Conservation (phyloP, 2,113 vertebrate species). For the Bettongia penicillata region DNA sequence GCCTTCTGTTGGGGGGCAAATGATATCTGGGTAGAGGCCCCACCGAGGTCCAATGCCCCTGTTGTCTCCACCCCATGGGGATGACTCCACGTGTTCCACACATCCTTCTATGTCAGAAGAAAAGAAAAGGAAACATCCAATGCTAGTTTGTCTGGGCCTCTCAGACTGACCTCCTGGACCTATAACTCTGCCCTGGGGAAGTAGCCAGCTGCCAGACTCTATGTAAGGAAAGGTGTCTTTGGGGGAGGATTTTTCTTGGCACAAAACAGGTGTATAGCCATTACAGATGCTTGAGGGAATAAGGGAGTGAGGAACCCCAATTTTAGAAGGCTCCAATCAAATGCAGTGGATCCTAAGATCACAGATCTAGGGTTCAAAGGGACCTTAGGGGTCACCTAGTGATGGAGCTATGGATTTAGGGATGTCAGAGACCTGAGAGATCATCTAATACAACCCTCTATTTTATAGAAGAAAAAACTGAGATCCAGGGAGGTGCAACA, state of each 20-base stretch:
- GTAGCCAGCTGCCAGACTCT: not conserved
- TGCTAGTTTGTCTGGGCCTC: not conserved
- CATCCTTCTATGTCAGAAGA: constrained; percentile 85
- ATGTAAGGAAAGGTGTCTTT: not conserved
- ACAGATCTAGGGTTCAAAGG: not conserved
- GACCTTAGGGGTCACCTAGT: not conserved
- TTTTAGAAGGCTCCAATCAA: not conserved
- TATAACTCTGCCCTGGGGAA: not conserved
- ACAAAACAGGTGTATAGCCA: not conserved
- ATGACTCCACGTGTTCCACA: constrained; percentile 89
- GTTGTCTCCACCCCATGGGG: constrained; percentile 87
- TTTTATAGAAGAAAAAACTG: not conserved
- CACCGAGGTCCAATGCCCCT: constrained; percentile 95
- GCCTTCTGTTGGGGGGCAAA: constrained; percentile 81
- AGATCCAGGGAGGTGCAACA: not conserved
- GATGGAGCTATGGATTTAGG: not conserved
- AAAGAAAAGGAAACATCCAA: constrained; percentile 30
- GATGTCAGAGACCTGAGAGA: not conserved
- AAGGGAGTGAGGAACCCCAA: not conserved
- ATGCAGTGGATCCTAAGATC: not conserved
- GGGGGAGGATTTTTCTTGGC: not conserved
- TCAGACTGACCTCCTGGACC: constrained; percentile 10
- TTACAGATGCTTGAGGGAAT: not conserved
- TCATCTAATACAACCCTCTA: not conserved
- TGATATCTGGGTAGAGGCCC: constrained; percentile 96